These are phyloP conservation scores for Lasioglossum zephyrum DNA, from an alignment of 2,888 invertebrate genomes.

Conservation along the genomic window DNA sequence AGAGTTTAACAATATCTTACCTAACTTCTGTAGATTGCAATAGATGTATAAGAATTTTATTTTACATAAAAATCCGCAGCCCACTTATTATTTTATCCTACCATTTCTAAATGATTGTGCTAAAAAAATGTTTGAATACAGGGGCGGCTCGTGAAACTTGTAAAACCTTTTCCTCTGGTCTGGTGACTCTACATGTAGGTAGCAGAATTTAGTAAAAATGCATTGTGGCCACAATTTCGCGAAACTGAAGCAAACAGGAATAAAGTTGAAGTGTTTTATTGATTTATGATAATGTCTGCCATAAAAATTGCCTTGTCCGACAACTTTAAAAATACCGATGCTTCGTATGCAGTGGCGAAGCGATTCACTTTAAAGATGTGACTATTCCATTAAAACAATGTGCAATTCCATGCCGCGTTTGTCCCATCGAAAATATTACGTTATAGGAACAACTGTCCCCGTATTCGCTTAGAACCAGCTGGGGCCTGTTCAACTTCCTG, in stretches of 20 bases:
- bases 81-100: background rate
- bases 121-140: no score
- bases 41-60: background rate
- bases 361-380: background rate
- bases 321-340: background rate
- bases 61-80: background rate
- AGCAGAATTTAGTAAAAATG: no score
- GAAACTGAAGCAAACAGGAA: background rate
- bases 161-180: no score
- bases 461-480: background rate
- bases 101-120: no score
- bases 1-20: no score
- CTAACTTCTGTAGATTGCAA: no score
- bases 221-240: background rate
- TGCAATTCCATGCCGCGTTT: no score
- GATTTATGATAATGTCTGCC: background rate
- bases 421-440: background rate
- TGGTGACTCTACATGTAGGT: no score
- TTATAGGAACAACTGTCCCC: background rate
- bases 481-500: background rate
- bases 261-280: background rate
- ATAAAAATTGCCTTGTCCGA: background rate
- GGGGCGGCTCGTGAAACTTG: no score
- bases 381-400: background rate
- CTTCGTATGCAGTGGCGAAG: background rate